A percentile compares a stretch with the other conserved stretches of the same genome.
Evolutionary conservation across 2,113 vertebrate genomes (phyloP).

Genomic region (Gasterosteus aculeatus): DNA sequence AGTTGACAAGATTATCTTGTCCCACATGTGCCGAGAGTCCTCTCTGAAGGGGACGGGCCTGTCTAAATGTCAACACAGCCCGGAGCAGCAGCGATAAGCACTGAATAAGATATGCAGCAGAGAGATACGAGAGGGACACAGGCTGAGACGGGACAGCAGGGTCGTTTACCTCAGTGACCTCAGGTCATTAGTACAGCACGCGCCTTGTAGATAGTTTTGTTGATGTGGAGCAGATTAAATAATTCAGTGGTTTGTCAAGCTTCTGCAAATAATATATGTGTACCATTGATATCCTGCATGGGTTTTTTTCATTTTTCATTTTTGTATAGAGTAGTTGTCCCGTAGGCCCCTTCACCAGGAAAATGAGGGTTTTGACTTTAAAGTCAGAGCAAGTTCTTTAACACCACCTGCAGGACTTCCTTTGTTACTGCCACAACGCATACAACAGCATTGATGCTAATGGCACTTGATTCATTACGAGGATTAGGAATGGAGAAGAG

Average conservation of each 20-base stretch:
- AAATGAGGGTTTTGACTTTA: neutral
- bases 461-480: neutral
- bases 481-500: neutral
- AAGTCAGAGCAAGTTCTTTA: slow-evolving; percentile 6
- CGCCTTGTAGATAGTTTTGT: neutral
- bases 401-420: slow-evolving; percentile 33
- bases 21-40: slow-evolving; percentile 15
- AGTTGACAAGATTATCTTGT: slow-evolving; percentile 56
- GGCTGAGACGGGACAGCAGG: slow-evolving; percentile 19
- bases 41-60: slow-evolving; percentile 36
- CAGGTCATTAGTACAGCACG: neutral
- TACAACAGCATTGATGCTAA: neutral
- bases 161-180: slow-evolving; percentile 22
- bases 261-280: neutral
- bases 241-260: neutral
- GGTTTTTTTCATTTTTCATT: neutral
- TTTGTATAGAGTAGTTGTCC: neutral
- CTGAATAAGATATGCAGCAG: slow-evolving; percentile 47
- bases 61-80: slow-evolving; percentile 63
- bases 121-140: slow-evolving; percentile 41
- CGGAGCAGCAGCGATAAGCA: slow-evolving; percentile 29
- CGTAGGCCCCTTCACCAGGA: neutral
- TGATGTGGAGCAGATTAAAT: neutral
- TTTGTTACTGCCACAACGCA: slow-evolving; percentile 29
- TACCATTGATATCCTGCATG: neutral